phyloP scores from a whole-genome alignment of 1,140 invertebrate genomes.

The Macrotrachela quadricornifera region DNA sequence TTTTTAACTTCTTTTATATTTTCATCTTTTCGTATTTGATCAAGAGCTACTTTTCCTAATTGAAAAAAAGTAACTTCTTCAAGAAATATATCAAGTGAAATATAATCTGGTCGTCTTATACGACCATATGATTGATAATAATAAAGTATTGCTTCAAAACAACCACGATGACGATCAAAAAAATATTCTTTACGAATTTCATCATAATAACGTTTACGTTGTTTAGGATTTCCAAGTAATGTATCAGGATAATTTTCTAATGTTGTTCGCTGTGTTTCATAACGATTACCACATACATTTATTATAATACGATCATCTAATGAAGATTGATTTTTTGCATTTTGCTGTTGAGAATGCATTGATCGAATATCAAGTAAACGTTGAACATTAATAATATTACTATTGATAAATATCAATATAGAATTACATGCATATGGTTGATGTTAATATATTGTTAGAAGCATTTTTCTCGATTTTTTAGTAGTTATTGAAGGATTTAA shows the following conservation, averaged over 20 bases:
- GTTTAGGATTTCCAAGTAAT: neutral
- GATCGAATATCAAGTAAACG: too few relatives aligned
- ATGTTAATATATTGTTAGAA: too few relatives aligned
- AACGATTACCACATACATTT: neutral
- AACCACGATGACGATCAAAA: neutral
- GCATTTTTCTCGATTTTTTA: too few relatives aligned
- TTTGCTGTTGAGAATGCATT: too few relatives aligned
- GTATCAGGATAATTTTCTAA: neutral
- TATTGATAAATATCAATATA: too few relatives aligned
- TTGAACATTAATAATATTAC: too few relatives aligned
- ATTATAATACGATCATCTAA: neutral
- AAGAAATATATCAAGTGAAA: neutral
- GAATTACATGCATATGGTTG: too few relatives aligned
- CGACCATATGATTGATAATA: neutral
- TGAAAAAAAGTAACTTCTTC: neutral
- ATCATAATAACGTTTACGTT: neutral
- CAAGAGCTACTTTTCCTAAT: neutral
- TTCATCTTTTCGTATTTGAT: slow-evolving; percentile 13
- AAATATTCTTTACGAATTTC: neutral
- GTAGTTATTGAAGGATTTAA: too few relatives aligned
- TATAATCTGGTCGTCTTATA: neutral
- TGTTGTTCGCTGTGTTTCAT: neutral
- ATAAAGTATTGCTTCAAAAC: neutral
- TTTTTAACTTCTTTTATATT: slow-evolving; percentile 27
- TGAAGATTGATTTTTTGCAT: too few relatives aligned